phyloP scores from a whole-genome alignment of 2,888 invertebrate genomes.

The Melolontha melolontha region DNA sequence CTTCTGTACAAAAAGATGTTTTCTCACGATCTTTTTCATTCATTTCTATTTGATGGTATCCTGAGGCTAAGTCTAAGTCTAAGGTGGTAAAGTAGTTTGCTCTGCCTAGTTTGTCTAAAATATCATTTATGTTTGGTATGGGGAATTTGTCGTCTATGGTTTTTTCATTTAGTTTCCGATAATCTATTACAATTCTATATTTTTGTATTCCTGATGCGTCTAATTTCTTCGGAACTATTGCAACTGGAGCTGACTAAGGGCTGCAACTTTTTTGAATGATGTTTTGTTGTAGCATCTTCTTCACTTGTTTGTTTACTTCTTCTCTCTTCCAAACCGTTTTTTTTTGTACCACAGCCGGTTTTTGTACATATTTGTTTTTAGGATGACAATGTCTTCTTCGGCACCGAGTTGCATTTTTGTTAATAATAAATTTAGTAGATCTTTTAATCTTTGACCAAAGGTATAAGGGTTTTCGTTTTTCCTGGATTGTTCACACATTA shows the following conservation, averaged over 20 bases:
- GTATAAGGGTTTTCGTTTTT: too few species aligned
- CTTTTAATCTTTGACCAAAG: constrained; percentile 14
- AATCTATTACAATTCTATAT: constrained; percentile 50
- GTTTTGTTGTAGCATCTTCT: constrained; percentile 44
- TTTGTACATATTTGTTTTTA: not conserved
- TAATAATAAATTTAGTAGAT: constrained; percentile 10
- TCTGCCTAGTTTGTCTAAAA: too few species aligned
- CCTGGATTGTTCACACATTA: not conserved
- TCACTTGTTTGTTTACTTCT: constrained; percentile 48
- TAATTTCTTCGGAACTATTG: constrained; percentile 49
- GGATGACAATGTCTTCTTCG: not conserved
- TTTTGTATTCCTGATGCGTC: constrained; percentile 46
- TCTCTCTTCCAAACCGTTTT: too few species aligned
- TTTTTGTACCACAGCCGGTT: too few species aligned
- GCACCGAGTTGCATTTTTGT: not conserved
- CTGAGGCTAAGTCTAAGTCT: too few species aligned
- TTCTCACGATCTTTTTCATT: constrained; percentile 4
- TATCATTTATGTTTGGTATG: too few species aligned
- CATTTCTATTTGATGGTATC: not conserved
- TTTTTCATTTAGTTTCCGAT: constrained; percentile 50
- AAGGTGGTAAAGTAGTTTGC: too few species aligned
- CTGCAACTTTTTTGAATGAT: constrained; percentile 43
- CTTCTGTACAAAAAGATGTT: constrained; percentile 43
- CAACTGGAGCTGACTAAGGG: constrained; percentile 45
- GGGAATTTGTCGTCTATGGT: constrained; percentile 53